Conservation (phyloP, 2,113 vertebrate genomes). For the Climacteris rufus region DNA sequence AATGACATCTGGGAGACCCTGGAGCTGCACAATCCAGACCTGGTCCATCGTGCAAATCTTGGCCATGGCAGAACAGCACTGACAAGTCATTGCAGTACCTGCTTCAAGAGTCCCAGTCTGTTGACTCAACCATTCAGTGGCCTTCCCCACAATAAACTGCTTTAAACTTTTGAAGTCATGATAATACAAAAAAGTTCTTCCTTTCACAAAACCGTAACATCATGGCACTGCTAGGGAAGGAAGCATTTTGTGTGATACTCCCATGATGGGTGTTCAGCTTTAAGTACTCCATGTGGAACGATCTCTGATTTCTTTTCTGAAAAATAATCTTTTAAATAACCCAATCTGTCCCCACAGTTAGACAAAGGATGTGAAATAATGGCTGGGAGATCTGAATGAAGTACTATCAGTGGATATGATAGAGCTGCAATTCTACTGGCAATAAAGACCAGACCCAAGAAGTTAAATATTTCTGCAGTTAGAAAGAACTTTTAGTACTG, state of each 20-base stretch:
- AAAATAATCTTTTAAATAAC: not conserved
- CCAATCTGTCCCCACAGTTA: not conserved
- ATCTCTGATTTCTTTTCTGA: not conserved
- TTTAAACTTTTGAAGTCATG: not conserved
- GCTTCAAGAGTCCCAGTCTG: not conserved
- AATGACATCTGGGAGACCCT: accelerated
- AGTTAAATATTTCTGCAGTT: not conserved
- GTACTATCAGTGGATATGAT: not conserved
- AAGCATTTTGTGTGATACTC: not conserved
- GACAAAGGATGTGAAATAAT: not conserved
- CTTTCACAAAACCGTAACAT: not conserved
- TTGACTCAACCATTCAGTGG: not conserved
- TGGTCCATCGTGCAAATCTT: not conserved
- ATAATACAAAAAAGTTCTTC: not conserved
- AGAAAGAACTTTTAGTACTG: not conserved
- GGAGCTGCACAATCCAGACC: not conserved
- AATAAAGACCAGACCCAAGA: not conserved
- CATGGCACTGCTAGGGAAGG: not conserved
- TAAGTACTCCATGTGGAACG: not conserved
- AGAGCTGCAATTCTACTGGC: not conserved
- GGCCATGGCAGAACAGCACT: not conserved
- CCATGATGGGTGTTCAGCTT: not conserved
- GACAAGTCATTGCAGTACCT: not conserved
- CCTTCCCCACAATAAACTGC: not conserved
- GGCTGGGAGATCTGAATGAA: not conserved